Percentiles rank a stretch among this genome's conserved stretches.
phyloP scores from a whole-genome alignment of 2,113 vertebrate genomes.

The Hippolais icterina region DNA sequence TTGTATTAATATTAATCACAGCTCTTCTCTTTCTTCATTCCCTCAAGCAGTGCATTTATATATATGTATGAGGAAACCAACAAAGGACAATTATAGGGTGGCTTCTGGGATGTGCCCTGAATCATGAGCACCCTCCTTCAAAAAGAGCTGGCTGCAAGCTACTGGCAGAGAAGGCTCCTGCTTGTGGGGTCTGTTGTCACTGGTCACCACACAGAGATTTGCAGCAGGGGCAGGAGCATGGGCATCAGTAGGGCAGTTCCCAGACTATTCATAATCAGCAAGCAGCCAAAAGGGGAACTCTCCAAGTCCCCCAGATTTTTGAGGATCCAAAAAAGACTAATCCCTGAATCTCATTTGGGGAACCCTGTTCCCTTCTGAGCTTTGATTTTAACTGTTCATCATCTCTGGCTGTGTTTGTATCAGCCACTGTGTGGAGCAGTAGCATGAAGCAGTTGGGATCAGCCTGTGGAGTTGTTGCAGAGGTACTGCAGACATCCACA shows the following conservation, averaged over 20 bases:
- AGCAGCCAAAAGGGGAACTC: background rate
- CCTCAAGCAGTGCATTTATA: background rate
- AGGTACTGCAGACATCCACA: background rate
- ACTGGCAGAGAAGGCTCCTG: background rate
- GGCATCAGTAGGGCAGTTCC: background rate
- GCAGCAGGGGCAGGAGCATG: background rate
- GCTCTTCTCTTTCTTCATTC: background rate
- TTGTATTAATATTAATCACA: slow-evolving; percentile 3
- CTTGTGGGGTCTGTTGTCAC: background rate
- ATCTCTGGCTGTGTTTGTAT: background rate
- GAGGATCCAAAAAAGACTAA: background rate
- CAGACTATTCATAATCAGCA: background rate
- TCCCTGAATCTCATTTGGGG: background rate
- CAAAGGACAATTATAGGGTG: background rate
- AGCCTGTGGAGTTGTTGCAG: background rate
- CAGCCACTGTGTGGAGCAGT: background rate
- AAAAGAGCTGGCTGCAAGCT: background rate
- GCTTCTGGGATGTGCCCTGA: background rate
- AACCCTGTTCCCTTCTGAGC: background rate
- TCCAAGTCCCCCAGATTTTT: background rate
- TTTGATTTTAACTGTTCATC: background rate
- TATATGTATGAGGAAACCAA: background rate
- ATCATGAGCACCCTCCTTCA: background rate
- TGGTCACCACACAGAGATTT: background rate
- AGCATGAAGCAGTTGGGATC: background rate